Evolutionary conservation across 2,113 vertebrate species (phyloP).

Genomic region (Bujurquina vittata): DNA sequence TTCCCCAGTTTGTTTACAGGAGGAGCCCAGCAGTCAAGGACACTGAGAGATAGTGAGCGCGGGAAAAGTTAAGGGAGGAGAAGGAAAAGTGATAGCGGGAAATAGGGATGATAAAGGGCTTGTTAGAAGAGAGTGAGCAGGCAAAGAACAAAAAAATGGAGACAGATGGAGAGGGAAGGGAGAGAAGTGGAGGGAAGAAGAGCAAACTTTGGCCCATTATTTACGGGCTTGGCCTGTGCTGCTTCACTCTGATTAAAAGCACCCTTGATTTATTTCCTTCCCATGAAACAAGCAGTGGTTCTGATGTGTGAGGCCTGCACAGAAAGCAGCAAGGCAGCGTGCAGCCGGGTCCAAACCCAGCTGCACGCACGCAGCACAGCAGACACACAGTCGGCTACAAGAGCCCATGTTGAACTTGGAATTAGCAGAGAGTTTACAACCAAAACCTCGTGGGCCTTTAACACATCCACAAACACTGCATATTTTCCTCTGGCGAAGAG

Average conservation of each 20-base stretch:
- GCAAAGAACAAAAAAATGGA: slow-evolving; percentile 41
- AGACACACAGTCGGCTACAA: slow-evolving; percentile 9
- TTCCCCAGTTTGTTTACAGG: slow-evolving; percentile 78
- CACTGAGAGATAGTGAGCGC: slow-evolving; percentile 40
- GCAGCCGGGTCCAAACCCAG: slow-evolving; percentile 35
- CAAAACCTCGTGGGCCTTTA: slow-evolving; percentile 52
- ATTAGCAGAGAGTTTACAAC: slow-evolving; percentile 55
- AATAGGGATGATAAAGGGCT: slow-evolving; percentile 59
- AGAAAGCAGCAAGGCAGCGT: slow-evolving; percentile 7
- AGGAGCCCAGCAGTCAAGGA: slow-evolving; percentile 78
- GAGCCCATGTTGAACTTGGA: slow-evolving; percentile 55
- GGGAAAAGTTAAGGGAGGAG: slow-evolving; percentile 62
- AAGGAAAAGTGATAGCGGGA: slow-evolving; percentile 51
- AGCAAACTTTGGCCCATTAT: slow-evolving; percentile 60
- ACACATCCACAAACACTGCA: slow-evolving; percentile 67
- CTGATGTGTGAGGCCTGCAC: slow-evolving; percentile 47
- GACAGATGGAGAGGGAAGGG: slow-evolving; percentile 45
- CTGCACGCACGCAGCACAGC: slow-evolving; percentile 39
- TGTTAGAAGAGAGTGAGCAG: slow-evolving; percentile 55
- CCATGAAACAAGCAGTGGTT: slow-evolving; percentile 16
- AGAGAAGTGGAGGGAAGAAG: slow-evolving; percentile 27
- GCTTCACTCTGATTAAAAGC: slow-evolving; percentile 67
- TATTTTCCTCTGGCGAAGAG: slow-evolving; percentile 45
- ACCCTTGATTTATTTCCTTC: slow-evolving; percentile 63
- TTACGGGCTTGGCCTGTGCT: slow-evolving; percentile 38